Evolutionary conservation across 2,888 invertebrate species (phyloP).

Genomic region (Drosophila histrio): DNA sequence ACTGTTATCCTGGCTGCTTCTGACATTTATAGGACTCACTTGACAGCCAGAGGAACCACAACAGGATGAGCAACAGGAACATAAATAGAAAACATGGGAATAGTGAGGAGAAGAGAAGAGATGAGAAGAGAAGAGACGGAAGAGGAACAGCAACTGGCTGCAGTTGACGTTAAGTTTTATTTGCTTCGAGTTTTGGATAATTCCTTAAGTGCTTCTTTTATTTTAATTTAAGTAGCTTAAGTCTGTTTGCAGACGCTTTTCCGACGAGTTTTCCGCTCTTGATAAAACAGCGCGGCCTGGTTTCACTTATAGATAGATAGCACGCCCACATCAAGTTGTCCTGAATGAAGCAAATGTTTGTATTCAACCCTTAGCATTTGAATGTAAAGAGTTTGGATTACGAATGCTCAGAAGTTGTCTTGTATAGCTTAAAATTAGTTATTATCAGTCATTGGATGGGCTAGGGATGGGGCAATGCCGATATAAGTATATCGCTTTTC

Average conservation of each 20-base stretch:
- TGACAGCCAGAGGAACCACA: constrained; percentile 12
- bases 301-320: constrained; percentile 30
- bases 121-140: not conserved
- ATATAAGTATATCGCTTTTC: too few relatives aligned
- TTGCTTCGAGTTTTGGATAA: constrained; percentile 53
- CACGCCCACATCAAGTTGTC: not conserved
- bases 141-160: constrained; percentile 14
- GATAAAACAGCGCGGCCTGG: constrained; percentile 1
- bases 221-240: constrained; percentile 67
- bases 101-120: not conserved
- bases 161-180: constrained; percentile 57
- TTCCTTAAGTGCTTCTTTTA: constrained; percentile 53
- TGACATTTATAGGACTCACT: constrained; percentile 53
- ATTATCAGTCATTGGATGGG: not conserved
- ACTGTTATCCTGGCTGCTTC: constrained; percentile 28
- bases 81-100: not conserved
- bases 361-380: not conserved
- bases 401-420: not conserved
- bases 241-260: constrained; percentile 30
- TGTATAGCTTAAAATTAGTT: not conserved
- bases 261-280: constrained; percentile 4
- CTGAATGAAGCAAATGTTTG: not conserved
- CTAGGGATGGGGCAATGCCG: not conserved
- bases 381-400: not conserved
- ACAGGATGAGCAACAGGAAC: constrained; percentile 3